A percentile compares a stretch with the other conserved stretches of the same genome.
These are phyloP conservation scores for Darevskia mixta DNA, from an alignment of 2,797 vertebrate species.

Conservation along the genomic window DNA sequence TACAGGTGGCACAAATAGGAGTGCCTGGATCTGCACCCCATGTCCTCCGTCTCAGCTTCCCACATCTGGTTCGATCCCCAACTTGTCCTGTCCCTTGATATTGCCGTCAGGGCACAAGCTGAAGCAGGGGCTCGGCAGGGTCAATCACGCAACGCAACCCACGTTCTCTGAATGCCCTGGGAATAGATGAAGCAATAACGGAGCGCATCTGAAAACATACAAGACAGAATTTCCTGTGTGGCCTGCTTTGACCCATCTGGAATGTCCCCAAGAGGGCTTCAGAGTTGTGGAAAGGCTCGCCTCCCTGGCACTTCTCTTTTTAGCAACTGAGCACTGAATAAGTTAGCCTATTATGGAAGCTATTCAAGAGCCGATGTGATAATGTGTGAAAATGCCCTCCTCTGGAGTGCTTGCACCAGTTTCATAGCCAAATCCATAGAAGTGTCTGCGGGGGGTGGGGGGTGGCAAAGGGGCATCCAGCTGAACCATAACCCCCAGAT, in stretches of 20 bases:
- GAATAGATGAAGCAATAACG: background rate
- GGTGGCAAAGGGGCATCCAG: too few relatives aligned
- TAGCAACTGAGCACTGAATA: background rate
- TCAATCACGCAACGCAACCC: background rate
- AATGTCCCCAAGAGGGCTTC: background rate
- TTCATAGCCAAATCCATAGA: background rate
- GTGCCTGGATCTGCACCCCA: background rate
- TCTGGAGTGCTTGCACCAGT: background rate
- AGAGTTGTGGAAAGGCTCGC: background rate
- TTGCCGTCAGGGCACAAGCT: background rate
- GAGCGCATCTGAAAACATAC: background rate
- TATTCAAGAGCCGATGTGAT: background rate
- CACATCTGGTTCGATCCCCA: background rate
- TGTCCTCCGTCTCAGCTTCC: background rate
- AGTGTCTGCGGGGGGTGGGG: too few relatives aligned
- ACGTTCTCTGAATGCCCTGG: background rate
- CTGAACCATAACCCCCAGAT: too few relatives aligned
- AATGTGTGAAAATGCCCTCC: background rate
- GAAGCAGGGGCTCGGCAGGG: background rate
- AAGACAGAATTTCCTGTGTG: background rate
- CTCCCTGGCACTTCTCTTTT: background rate
- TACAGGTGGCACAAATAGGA: background rate
- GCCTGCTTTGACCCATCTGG: background rate
- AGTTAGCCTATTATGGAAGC: background rate
- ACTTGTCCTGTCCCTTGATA: background rate